Conservation (phyloP, 2,113 vertebrate genomes). For the Daphoenositta chrysoptera region DNA sequence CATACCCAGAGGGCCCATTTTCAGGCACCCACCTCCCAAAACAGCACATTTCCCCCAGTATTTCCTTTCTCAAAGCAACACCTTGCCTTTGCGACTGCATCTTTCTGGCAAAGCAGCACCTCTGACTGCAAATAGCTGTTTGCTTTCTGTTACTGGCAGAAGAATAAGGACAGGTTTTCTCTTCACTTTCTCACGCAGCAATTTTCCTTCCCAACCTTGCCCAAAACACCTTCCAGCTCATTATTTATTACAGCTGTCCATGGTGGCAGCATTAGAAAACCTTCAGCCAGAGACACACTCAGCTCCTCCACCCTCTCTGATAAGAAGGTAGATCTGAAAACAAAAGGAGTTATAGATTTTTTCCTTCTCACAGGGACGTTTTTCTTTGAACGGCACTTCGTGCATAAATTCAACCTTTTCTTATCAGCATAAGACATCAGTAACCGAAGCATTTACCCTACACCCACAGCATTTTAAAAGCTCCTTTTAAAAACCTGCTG, state of each 20-base stretch:
- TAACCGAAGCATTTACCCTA: not conserved
- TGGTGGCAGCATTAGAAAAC: not conserved
- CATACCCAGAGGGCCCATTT: not conserved
- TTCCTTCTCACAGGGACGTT: not conserved
- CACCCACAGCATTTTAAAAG: not conserved
- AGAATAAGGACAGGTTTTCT: not conserved
- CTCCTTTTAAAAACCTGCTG: not conserved
- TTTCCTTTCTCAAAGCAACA: not conserved
- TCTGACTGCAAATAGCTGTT: accelerated
- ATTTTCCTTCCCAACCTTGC: not conserved
- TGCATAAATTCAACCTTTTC: not conserved
- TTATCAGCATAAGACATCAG: not conserved
- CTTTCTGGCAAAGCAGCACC: not conserved
- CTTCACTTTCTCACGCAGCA: not conserved
- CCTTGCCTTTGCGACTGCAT: not conserved
- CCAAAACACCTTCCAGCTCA: not conserved
- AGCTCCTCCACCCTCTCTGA: not conserved
- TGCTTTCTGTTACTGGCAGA: not conserved
- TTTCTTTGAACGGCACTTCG: not conserved
- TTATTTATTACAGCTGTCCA: not conserved
- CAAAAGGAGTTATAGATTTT: not conserved
- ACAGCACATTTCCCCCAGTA: not conserved
- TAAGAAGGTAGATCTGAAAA: not conserved
- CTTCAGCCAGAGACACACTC: not conserved
- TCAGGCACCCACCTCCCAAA: not conserved